Conservation (phyloP, 2,113 vertebrate genomes). For the Mustela lutreola region DNA sequence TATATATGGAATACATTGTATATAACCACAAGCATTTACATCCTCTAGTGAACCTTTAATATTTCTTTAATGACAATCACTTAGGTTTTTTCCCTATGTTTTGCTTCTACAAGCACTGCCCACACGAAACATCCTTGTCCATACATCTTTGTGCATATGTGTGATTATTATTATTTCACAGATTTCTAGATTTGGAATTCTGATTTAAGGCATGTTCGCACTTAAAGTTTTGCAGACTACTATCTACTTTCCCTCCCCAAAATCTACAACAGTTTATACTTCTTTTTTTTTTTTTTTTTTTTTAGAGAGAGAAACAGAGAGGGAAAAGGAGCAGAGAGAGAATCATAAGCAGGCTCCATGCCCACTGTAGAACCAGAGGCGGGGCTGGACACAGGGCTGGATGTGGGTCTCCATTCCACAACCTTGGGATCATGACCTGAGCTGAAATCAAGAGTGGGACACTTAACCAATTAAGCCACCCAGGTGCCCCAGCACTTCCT, state of each 20-base stretch:
- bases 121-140: background rate
- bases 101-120: background rate
- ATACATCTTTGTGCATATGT: background rate
- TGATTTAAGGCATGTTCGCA: background rate
- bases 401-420: background rate
- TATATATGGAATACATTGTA: background rate
- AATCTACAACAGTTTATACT: background rate
- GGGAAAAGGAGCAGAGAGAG: background rate
- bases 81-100: background rate
- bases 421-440: background rate
- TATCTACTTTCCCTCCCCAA: background rate
- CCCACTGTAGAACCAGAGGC: background rate
- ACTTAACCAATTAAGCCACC: too few relatives aligned
- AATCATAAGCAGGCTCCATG: background rate
- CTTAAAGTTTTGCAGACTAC: background rate
- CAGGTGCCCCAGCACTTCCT: background rate
- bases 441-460: too few relatives aligned
- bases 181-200: constrained; percentile 35
- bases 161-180: background rate
- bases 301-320: background rate
- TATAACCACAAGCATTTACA: background rate
- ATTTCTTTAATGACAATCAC: background rate
- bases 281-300: background rate
- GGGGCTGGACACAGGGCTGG: background rate
- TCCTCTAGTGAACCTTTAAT: background rate